phyloP scores from a whole-genome alignment of 2,888 invertebrate species.

The Caenorhabditis becei region DNA sequence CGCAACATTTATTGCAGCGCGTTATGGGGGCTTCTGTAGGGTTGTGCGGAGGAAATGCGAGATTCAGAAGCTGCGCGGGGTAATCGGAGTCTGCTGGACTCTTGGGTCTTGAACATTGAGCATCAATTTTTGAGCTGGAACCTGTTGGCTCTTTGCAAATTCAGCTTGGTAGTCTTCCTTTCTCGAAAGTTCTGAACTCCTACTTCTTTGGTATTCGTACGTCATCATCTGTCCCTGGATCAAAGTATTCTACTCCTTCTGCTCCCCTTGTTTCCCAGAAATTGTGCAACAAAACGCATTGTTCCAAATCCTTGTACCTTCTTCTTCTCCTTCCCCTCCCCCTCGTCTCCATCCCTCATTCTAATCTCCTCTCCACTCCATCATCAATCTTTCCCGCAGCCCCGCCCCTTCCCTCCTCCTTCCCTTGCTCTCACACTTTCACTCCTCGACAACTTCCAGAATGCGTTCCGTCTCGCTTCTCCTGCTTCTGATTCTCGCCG shows the following conservation, averaged over 20 bases:
- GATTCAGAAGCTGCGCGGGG: too few species aligned
- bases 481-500: constrained; percentile 19
- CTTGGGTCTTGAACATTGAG: too few species aligned
- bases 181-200: too few species aligned
- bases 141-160: too few species aligned
- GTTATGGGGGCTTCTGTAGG: too few species aligned
- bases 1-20: too few species aligned
- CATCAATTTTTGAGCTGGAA: too few species aligned
- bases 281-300: neutral
- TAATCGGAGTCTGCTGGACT: too few species aligned
- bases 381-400: constrained; percentile 42
- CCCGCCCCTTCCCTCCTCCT: constrained; percentile 14
- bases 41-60: too few species aligned
- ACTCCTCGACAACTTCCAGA: constrained; percentile 15
- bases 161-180: too few species aligned
- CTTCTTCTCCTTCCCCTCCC: constrained; percentile 8
- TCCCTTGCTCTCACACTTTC: constrained; percentile 14
- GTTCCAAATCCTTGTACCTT: neutral
- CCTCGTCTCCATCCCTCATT: constrained; percentile 26
- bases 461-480: constrained; percentile 51
- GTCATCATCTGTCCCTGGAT: too few species aligned
- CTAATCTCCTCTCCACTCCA: constrained; percentile 28
- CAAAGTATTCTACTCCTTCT: neutral
- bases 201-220: too few species aligned
- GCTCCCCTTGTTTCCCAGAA: neutral